Evolutionary conservation across 2,888 invertebrate species (phyloP).

Genomic region (Agrilus cyanescens): DNA sequence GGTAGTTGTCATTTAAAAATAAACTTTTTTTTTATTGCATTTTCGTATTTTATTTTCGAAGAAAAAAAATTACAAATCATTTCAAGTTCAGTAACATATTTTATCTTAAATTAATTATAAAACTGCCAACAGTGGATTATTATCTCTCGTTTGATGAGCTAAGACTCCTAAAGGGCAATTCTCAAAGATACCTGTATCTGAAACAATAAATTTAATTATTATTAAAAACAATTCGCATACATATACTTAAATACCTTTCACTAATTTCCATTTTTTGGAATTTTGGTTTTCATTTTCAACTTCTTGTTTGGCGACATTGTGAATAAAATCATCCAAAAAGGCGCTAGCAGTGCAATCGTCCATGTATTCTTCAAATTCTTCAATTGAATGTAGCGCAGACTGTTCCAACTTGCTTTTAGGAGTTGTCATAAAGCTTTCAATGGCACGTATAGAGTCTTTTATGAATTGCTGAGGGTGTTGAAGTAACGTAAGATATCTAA

Average conservation of each 20-base stretch:
- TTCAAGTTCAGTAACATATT: too few relatives aligned
- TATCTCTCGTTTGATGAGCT: slow-evolving; percentile 17
- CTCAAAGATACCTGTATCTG: slow-evolving; percentile 20
- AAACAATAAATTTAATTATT: slow-evolving; percentile 12
- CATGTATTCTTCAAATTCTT: neutral
- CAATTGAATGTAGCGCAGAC: neutral
- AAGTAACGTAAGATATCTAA: too few relatives aligned
- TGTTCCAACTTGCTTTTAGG: too few relatives aligned
- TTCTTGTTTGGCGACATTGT: neutral
- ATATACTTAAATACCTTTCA: slow-evolving; percentile 12
- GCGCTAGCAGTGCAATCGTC: neutral
- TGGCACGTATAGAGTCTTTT: too few relatives aligned
- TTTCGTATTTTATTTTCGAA: too few relatives aligned
- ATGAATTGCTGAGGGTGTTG: too few relatives aligned
- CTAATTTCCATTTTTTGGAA: slow-evolving; percentile 13
- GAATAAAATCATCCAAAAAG: neutral
- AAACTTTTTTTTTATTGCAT: too few relatives aligned
- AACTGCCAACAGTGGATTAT: slow-evolving; percentile 5
- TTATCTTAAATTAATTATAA: too few relatives aligned
- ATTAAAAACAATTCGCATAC: neutral
- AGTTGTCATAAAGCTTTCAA: too few relatives aligned
- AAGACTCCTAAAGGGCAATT: slow-evolving; percentile 23
- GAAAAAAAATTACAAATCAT: too few relatives aligned
- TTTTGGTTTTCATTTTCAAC: neutral
- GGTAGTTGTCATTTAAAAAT: too few relatives aligned